Evolutionary conservation across 2,888 invertebrate species (phyloP), one percentile per base, ranked within the genome.

Genomic region (Drepana falcataria): DNA sequence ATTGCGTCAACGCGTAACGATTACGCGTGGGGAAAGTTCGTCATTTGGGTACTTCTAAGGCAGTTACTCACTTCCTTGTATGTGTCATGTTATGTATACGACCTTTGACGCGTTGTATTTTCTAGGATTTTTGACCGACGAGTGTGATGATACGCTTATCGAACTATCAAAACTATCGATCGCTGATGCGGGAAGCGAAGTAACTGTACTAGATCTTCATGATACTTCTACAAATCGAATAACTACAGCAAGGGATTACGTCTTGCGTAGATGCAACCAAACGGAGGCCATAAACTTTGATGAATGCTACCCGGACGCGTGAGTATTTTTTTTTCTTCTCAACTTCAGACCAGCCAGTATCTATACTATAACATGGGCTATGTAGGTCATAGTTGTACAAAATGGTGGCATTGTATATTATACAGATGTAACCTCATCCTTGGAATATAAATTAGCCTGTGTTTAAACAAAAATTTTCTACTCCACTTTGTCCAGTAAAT

Each of bases 181-280:
- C 73, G 83, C 83, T 75, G 90, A 88, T 68, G 80, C 82, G 63
- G 83, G 81, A 61, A 84, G 81, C 74, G 88, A 87, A 71, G 78
- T 86, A 74, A 86, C 89, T 71, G 77, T 88, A 56, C 61, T 90
- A 85, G 84, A 87, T 59, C 83, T 87, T 68, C 81, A 87, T 85
- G 89, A 87, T 63, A 73, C 80, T 56, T 73, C 84, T 56, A 44
- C 44, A 9, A 79, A 66, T 59, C 87, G 88, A 54, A 69, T 80
- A 67, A 69, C 81, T 41, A 82, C 85, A 58, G 88, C 91, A 51
- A 79, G 83, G 61, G 91, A 91, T 69, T 89, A 86, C 85, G 91
- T 91, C 85, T 87, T 96, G 62, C 92, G 93, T 72, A 93, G 93
- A 83, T 96, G 96, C 81, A 89, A 88, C 62, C 95, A 96, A 83